Percentiles rank a stretch among this genome's conserved stretches.
Evolutionary conservation across 1,140 invertebrate species (phyloP).

Genomic region (Dreissena rostriformis): DNA sequence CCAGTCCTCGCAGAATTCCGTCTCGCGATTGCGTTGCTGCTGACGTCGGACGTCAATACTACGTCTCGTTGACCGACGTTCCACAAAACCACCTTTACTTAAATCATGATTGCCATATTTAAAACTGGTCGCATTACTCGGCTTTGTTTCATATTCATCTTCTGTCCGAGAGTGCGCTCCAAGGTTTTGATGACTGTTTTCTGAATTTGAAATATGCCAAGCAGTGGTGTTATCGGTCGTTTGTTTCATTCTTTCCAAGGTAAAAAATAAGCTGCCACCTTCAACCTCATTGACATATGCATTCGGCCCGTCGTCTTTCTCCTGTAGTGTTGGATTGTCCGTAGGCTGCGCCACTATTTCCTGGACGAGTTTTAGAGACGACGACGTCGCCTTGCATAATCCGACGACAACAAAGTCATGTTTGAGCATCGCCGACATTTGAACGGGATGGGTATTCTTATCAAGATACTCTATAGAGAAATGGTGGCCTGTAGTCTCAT

Average conservation of each 20-base stretch:
- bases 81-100: neutral
- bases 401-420: constrained; percentile 13
- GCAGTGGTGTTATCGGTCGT: too few species aligned
- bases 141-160: too few species aligned
- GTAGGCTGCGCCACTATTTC: neutral
- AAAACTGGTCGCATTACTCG: too few species aligned
- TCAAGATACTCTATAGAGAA: too few species aligned
- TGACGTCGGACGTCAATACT: neutral
- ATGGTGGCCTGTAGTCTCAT: too few species aligned
- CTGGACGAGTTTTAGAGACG: neutral
- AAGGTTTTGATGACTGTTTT: too few species aligned
- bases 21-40: constrained; percentile 19
- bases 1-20: constrained; percentile 46
- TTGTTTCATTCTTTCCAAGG: too few species aligned
- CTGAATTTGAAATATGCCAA: too few species aligned
- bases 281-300: too few species aligned
- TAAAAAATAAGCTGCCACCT: too few species aligned
- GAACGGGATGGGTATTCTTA: neutral
- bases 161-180: too few species aligned
- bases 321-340: neutral
- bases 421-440: constrained; percentile 30
- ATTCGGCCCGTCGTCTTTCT: too few species aligned
- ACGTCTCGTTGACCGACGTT: neutral
- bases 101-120: neutral
- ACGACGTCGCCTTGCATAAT: constrained; percentile 1